These are phyloP conservation scores for Tinamus guttatus DNA, from an alignment of 2,113 vertebrate genomes.

Conservation along the genomic window DNA sequence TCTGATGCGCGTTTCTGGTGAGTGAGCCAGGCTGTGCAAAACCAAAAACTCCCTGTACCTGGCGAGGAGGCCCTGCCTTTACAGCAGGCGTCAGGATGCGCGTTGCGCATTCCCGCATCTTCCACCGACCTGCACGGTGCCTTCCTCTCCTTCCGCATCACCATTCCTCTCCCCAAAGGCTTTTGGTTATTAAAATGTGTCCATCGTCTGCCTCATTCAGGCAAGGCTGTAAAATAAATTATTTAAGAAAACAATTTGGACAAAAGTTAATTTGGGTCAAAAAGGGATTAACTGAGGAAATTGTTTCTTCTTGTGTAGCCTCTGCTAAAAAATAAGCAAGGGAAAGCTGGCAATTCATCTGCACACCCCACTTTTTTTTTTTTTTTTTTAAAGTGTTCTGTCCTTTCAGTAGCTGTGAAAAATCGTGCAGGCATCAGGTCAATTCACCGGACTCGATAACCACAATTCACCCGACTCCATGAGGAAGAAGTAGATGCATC, in stretches of 20 bases:
- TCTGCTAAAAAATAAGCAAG: conserved; percentile 33
- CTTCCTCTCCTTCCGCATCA: not conserved
- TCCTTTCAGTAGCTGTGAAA: not conserved
- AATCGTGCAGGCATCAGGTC: not conserved
- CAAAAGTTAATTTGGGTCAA: conserved; percentile 40
- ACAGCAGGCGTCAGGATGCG: not conserved
- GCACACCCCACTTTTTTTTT: not conserved
- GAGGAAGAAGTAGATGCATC: not conserved
- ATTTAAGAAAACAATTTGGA: conserved; percentile 13
- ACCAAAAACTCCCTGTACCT: rapidly evolving
- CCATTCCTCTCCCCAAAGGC: not conserved
- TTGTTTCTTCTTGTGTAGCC: not conserved
- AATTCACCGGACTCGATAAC: not conserved
- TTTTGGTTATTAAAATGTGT: not conserved
- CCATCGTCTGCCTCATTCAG: not conserved
- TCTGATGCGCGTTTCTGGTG: not conserved
- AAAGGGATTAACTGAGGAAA: conserved; percentile 32
- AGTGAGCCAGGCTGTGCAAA: not conserved
- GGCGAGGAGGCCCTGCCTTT: not conserved
- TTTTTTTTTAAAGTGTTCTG: not conserved
- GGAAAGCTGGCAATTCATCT: conserved; percentile 1
- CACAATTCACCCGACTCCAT: not conserved
- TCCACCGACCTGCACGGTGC: no score
- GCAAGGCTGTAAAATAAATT: not conserved
- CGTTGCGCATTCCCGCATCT: rapidly evolving